Conservation (phyloP, 2,113 vertebrate species). For the Urocynchramus pylzowi region DNA sequence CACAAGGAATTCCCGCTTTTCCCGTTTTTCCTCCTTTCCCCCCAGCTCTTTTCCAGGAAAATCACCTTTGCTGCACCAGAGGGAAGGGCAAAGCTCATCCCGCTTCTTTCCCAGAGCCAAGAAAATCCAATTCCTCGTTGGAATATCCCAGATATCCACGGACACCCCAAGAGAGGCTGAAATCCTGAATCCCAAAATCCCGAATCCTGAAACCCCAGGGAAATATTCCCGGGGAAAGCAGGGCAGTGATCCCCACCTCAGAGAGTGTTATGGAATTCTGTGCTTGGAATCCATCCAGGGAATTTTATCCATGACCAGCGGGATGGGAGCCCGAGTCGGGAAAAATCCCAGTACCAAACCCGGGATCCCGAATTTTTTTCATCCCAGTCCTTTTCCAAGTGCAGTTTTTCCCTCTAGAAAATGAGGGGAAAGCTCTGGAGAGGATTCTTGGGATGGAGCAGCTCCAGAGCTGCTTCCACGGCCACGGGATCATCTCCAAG, state of each 20-base stretch:
- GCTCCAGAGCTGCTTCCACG: background rate
- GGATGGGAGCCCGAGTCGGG: background rate
- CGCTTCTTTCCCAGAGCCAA: background rate
- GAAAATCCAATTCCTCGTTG: fast-evolving
- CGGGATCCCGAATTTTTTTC: fast-evolving
- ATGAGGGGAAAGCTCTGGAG: fast-evolving
- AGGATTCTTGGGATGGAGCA: background rate
- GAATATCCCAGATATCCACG: background rate
- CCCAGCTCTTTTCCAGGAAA: background rate
- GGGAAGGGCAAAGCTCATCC: background rate
- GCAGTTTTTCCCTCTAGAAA: background rate
- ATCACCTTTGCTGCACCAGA: background rate
- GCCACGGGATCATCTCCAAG: fast-evolving
- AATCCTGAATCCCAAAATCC: background rate
- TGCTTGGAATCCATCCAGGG: background rate
- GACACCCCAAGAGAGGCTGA: background rate
- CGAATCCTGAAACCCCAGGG: fast-evolving
- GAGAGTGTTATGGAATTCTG: fast-evolving
- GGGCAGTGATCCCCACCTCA: no score
- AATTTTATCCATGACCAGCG: fast-evolving
- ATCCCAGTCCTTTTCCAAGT: background rate
- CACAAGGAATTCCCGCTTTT: background rate
- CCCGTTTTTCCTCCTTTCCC: background rate
- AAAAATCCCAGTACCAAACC: fast-evolving
- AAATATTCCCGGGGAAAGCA: background rate